These are phyloP conservation scores for Eira barbara DNA, from an alignment of 2,113 vertebrate species.

Conservation along the genomic window DNA sequence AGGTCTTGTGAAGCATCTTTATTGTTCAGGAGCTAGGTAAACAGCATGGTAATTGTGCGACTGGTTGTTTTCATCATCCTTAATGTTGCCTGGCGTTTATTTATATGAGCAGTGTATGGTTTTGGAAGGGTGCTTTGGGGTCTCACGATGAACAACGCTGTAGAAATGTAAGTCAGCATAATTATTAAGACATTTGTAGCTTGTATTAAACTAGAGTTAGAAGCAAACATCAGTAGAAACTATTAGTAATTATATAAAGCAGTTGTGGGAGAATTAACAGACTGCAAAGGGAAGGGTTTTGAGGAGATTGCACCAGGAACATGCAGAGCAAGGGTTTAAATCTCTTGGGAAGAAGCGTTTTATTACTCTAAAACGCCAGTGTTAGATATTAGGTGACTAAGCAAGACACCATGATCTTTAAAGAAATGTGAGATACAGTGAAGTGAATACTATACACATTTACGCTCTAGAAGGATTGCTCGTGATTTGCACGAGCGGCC, in stretches of 20 bases:
- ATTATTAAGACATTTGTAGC: slow-evolving; percentile 44
- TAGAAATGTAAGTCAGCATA: background rate
- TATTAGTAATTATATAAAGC: background rate
- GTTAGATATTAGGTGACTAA: slow-evolving; percentile 32
- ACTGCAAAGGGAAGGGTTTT: background rate
- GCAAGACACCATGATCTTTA: background rate
- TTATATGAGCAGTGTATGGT: background rate
- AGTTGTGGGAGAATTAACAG: background rate
- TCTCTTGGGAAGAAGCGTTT: background rate
- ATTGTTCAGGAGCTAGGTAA: slow-evolving; percentile 8
- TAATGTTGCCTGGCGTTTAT: background rate
- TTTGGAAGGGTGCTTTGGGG: slow-evolving; percentile 5
- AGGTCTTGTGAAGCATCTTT: background rate
- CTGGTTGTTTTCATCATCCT: slow-evolving; percentile 1
- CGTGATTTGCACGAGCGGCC: background rate
- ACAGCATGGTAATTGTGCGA: slow-evolving; percentile 5
- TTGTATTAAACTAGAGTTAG: background rate
- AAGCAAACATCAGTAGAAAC: background rate
- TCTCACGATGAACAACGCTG: background rate
- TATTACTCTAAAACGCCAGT: background rate
- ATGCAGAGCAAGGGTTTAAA: background rate
- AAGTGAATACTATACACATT: background rate
- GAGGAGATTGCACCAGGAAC: background rate
- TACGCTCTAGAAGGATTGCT: background rate
- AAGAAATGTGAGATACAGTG: background rate